These are phyloP conservation scores for Pithecia hirsuta DNA, from an alignment of 2,797 vertebrate species.

Conservation along the genomic window DNA sequence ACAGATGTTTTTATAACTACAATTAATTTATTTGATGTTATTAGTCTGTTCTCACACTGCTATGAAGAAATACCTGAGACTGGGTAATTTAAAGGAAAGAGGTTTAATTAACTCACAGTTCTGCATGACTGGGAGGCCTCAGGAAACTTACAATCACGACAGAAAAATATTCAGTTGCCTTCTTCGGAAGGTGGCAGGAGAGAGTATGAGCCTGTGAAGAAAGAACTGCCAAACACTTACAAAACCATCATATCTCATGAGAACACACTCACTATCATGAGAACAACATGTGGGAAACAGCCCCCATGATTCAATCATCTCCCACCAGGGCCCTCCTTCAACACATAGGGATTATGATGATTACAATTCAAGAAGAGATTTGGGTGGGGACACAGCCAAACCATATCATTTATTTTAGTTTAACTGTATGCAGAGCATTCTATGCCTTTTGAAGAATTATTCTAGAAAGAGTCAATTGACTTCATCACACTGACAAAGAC, in stretches of 20 bases:
- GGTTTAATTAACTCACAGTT: not conserved
- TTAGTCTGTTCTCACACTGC: not conserved
- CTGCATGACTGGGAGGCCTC: not conserved
- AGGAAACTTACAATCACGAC: not conserved
- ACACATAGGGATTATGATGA: not conserved
- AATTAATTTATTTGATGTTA: not conserved
- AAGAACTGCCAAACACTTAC: not conserved
- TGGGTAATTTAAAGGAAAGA: not conserved
- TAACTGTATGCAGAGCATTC: not conserved
- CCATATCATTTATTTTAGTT: not conserved
- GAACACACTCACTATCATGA: not conserved
- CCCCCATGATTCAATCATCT: not conserved
- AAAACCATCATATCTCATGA: not conserved
- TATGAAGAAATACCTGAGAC: not conserved
- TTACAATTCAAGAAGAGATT: not conserved
- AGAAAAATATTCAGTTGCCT: not conserved
- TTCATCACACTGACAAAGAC: not conserved
- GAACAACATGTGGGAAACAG: not conserved
- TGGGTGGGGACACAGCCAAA: not conserved
- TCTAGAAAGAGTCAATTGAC: not conserved
- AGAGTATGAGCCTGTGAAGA: not conserved
- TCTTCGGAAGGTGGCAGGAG: not conserved
- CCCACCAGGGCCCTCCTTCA: not conserved
- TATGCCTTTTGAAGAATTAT: not conserved
- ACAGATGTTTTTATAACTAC: not conserved